Base-by-base conservation (phyloP, 2,888 invertebrate genomes). In the Ectemnius cavifrons region DNA sequence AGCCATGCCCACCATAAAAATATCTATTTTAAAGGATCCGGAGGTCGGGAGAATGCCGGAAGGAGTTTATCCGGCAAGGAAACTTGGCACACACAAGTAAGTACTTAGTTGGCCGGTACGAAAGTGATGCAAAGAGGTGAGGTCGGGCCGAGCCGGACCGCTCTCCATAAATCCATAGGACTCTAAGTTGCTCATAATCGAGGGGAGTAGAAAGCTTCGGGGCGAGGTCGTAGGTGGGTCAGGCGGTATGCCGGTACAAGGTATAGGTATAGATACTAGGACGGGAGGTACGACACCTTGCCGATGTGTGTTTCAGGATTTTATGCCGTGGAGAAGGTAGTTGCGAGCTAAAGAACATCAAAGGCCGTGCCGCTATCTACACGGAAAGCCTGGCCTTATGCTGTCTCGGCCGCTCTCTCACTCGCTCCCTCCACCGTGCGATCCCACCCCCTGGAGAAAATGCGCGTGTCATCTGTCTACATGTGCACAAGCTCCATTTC, bases 351-450 rank as follows among this genome's bases (percentile, higher is more conserved):
- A 60, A 75, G 75, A 67, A 83, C 67, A 88, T 89, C 89, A 89
- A 89, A 89, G 87, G 85, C 37, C 37, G 37, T 79, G 78, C 89
- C 89, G 89, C 89, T 89, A 89, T 89, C 89, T 37, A 0, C 85
- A 84, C 84, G 82, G 82, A 81, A 84, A 84, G 84, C 83, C 81
- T 16, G 14, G 81, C 71, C 84, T 84, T 83, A 84, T 81, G 77
- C 83, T 79, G 77, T 52, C 52, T 52, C 52, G 4, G 14, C 13
- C 52, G 14, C 52, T 16, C 52, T 52, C 52, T 16, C 52, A 5
- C 16, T 16, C 52, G 65, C 58, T 61, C 73, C 52, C 13, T 49
- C 56, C n/a, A 13, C 56, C 8, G n/a, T 5, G 52, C 74, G 69
- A 77, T 71, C 75, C 78, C 67, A 76, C 60, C 65, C 67, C 65